These are phyloP conservation scores for Brevimyrus niger DNA, from an alignment of 2,113 vertebrate genomes.

Conservation along the genomic window DNA sequence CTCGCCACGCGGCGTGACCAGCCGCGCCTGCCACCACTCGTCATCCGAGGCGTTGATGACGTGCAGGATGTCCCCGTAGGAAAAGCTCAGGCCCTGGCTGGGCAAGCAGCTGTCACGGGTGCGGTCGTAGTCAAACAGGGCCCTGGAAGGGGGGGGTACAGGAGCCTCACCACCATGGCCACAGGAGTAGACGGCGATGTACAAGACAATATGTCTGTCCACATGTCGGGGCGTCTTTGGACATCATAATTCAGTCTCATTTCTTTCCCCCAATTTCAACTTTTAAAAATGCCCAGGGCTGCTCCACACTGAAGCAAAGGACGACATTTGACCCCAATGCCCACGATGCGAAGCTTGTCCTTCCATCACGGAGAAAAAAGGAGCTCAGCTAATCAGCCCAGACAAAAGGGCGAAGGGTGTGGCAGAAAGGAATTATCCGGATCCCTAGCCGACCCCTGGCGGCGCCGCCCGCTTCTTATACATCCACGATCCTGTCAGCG, in stretches of 20 bases:
- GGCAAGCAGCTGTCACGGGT: slow-evolving; percentile 96
- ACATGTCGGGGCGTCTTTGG: not conserved
- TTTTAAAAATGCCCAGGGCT: not conserved
- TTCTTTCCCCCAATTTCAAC: not conserved
- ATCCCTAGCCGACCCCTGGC: not conserved
- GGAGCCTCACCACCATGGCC: not conserved
- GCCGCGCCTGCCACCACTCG: slow-evolving; percentile 97
- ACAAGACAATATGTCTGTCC: not conserved
- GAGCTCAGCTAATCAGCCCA: not conserved
- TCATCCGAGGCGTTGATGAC: slow-evolving; percentile 97
- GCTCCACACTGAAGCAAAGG: not conserved
- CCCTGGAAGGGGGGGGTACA: slow-evolving; percentile 55
- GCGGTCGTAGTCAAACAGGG: slow-evolving; percentile 95
- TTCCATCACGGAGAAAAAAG: not conserved
- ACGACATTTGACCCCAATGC: not conserved
- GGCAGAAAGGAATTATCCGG: not conserved
- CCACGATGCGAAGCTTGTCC: not conserved
- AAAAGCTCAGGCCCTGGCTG: slow-evolving; percentile 96
- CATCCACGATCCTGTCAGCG: not conserved
- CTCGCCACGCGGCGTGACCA: slow-evolving; percentile 91
- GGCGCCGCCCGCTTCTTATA: not conserved
- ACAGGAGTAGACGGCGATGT: not conserved
- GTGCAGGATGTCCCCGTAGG: slow-evolving; percentile 93
- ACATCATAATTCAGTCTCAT: not conserved
- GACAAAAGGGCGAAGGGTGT: not conserved